Conservation (phyloP, 2,113 vertebrate species). For the Sylvicapra grimmia region DNA sequence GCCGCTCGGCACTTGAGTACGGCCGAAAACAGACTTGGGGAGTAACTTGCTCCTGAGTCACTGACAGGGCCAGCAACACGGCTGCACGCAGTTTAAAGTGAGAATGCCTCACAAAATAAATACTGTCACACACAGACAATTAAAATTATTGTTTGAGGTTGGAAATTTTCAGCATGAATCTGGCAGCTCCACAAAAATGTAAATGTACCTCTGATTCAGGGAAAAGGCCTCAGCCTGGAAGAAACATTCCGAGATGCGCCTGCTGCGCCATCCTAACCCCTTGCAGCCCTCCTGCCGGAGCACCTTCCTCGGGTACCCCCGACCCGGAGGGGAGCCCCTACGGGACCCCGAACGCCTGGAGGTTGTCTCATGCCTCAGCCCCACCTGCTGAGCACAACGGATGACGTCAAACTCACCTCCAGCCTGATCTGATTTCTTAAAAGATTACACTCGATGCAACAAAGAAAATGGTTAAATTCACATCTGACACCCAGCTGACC, state of each 20-base stretch:
- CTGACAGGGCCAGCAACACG: accelerated
- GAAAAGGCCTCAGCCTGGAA: too few species aligned
- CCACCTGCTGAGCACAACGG: not conserved
- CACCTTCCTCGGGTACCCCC: not conserved
- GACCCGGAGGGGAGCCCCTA: too few species aligned
- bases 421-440: not conserved
- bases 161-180: not conserved
- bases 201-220: not conserved
- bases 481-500: accelerated
- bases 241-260: accelerated
- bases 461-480: too few species aligned
- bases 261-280: not conserved
- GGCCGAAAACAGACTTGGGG: accelerated
- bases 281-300: accelerated
- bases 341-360: accelerated
- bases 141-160: not conserved
- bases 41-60: accelerated
- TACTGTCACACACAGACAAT: accelerated
- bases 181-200: not conserved
- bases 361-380: not conserved
- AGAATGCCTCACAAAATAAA: not conserved
- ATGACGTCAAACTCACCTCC: not conserved
- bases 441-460: not conserved
- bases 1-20: accelerated
- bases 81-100: accelerated